Base-by-base conservation (phyloP, 2,113 vertebrate species). In the Panthera uncia region DNA sequence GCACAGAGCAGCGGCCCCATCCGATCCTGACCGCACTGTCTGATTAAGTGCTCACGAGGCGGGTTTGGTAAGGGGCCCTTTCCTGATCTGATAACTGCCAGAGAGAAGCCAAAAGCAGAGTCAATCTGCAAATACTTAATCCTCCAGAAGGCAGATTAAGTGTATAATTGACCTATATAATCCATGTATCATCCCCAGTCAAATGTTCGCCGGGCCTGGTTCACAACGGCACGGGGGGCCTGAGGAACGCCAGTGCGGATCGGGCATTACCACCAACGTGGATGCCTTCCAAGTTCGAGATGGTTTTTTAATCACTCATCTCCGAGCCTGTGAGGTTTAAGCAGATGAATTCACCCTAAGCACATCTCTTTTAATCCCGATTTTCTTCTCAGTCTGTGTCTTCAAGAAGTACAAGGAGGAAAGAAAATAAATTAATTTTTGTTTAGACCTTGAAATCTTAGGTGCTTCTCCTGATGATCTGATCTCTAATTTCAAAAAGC, bases 81-180 rank as follows among this genome's bases (percentile, higher is more conserved):
- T 96, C 97, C 98, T 99, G 99, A 99, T 99, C 99, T 99, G 99
- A 99, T 99, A 99, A 99, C 99, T 99, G 99, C 99, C 99, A 99
- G 99, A 98, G 99, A 99, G 99, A 99, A 99, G 99, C 99, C 99
- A 99, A 99, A 99, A 99, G 99, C 98, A 89, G 99, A 99, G 99
- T 99, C 99, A 99, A 99, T 99, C 99, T 99, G 99, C 99, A 99
- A 99, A 99, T 98, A 97, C 98, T 98, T 99, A 99, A 99, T 99
- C 99, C 99, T 97, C 97, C 98, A 99, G 98, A 98, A 99, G 99
- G 99, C 99, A 99, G 99, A 99, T 99, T 99, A 99, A 99, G 99
- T 99, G 99, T 99, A 99, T 99, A 99, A 99, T 99, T 99, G 99
- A 99, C 99, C 99, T 99, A 98, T 99, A 99, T 99, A 99, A 99